Evolutionary conservation across 2,797 vertebrate species (phyloP).

Genomic region (Poecilia picta): DNA sequence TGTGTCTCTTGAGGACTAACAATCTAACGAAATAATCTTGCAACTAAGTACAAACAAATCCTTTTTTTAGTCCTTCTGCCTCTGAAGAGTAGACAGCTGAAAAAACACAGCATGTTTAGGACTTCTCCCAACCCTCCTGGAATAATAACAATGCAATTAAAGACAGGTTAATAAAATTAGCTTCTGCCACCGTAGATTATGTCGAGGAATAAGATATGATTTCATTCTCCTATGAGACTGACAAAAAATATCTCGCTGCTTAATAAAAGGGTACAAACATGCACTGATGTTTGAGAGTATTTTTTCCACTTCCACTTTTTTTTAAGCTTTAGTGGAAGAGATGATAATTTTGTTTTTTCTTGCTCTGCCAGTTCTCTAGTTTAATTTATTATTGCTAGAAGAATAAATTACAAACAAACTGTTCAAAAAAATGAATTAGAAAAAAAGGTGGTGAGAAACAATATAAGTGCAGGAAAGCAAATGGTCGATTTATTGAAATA

Average conservation of each 20-base stretch:
- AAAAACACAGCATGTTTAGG: background rate
- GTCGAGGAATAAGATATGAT: background rate
- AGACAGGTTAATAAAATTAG: slow-evolving; percentile 8
- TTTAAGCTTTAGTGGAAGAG: background rate
- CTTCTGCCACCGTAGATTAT: slow-evolving; percentile 4
- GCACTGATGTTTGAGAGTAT: background rate
- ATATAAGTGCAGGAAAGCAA: background rate
- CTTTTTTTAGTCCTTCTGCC: slow-evolving; percentile 17
- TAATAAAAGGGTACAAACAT: background rate
- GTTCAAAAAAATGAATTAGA: background rate
- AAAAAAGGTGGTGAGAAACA: background rate
- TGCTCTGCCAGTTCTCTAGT: background rate
- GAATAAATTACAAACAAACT: background rate
- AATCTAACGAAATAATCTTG: slow-evolving; percentile 21
- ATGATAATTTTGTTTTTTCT: background rate
- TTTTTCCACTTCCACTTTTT: background rate
- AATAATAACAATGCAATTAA: slow-evolving; percentile 1
- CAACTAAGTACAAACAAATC: slow-evolving; percentile 22
- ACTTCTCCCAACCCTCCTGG: background rate
- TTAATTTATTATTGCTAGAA: background rate
- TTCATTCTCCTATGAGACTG: background rate
- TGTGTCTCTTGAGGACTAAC: slow-evolving; percentile 22
- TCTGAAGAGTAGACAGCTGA: slow-evolving; percentile 20
- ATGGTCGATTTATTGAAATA: background rate
- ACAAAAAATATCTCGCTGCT: background rate